These are phyloP conservation scores for Dysdera silvatica DNA, from an alignment of 1,140 invertebrate species.

Conservation along the genomic window DNA sequence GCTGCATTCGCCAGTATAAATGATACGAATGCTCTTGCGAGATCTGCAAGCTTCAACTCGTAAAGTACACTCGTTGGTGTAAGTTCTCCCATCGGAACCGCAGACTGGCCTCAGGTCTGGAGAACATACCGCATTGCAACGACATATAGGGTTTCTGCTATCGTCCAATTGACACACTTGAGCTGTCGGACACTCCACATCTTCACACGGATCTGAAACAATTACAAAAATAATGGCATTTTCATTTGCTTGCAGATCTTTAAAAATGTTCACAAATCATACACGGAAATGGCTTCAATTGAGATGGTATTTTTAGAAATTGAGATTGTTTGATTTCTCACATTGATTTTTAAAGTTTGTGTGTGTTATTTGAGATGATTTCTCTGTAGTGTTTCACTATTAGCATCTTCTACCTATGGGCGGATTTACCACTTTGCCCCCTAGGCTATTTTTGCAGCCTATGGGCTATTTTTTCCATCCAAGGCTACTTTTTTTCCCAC, in stretches of 20 bases:
- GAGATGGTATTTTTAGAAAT: no score
- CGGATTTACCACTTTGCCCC: no score
- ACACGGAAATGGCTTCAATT: no score
- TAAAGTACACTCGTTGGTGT: slow-evolving; percentile 74
- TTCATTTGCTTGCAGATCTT: neutral
- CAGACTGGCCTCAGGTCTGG: slow-evolving; percentile 73
- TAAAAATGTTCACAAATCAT: neutral
- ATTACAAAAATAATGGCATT: neutral
- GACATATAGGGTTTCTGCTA: slow-evolving; percentile 65
- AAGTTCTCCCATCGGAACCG: slow-evolving; percentile 67
- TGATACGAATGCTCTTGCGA: slow-evolving; percentile 60
- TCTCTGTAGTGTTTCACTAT: no score
- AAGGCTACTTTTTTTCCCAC: no score
- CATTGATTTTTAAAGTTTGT: no score
- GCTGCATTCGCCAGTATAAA: slow-evolving; percentile 68
- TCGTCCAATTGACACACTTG: slow-evolving; percentile 75
- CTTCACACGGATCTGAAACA: slow-evolving; percentile 67
- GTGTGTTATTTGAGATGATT: no score
- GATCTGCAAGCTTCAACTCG: slow-evolving; percentile 65
- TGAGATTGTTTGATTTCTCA: no score
- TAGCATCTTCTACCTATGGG: no score
- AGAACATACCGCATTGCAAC: slow-evolving; percentile 68
- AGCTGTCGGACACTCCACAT: slow-evolving; percentile 63
- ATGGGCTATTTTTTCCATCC: no score
- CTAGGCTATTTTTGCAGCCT: no score